phyloP scores from a whole-genome alignment of 2,797 vertebrate species.

The Cuculus canorus region DNA sequence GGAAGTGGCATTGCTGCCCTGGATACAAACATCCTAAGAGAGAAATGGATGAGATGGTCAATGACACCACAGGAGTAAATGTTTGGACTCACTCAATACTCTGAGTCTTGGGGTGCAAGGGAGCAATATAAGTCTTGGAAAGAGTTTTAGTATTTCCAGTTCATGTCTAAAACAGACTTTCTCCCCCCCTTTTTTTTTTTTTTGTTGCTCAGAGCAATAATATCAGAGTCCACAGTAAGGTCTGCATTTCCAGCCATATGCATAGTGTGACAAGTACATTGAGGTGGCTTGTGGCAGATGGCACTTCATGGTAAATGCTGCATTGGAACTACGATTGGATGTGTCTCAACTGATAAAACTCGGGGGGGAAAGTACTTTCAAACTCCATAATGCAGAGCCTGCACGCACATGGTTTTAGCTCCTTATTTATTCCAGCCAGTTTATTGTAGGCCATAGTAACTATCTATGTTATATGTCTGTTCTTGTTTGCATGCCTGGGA shows the following conservation, averaged over 20 bases:
- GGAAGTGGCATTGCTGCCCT: slow-evolving; percentile 41
- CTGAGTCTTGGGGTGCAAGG: background rate
- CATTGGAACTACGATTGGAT: background rate
- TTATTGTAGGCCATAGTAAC: background rate
- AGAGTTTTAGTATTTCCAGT: background rate
- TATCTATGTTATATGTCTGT: background rate
- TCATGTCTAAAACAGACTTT: background rate
- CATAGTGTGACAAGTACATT: background rate
- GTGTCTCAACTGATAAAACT: background rate
- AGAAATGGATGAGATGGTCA: background rate
- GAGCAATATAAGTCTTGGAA: background rate
- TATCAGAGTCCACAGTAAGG: rapidly evolving
- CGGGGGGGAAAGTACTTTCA: background rate
- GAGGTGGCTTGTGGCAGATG: background rate
- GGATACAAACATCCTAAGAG: slow-evolving; percentile 48
- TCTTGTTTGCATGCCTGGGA: background rate
- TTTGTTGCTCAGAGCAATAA: background rate
- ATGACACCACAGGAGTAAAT: background rate
- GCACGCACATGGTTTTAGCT: background rate
- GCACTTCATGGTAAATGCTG: background rate
- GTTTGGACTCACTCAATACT: background rate
- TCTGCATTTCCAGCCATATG: background rate
- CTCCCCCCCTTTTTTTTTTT: background rate
- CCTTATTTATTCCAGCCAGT: background rate
- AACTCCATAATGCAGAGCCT: background rate